These are phyloP conservation scores for Bufo gargarizans DNA, from an alignment of 2,113 vertebrate genomes.

Conservation along the genomic window DNA sequence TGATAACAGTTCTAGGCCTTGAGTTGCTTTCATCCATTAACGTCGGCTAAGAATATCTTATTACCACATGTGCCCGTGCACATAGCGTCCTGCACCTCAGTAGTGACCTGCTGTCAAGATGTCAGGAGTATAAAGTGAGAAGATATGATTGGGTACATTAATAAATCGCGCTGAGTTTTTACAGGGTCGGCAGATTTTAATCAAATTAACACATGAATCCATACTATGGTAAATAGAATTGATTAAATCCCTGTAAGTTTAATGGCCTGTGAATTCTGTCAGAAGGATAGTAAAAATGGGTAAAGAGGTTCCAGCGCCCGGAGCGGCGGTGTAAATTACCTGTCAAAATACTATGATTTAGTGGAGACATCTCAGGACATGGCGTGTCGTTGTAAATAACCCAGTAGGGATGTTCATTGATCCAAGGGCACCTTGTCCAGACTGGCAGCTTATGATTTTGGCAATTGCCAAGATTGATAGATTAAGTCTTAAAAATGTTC, in stretches of 20 bases:
- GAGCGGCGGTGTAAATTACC: constrained; percentile 21
- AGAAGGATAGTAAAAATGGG: not conserved
- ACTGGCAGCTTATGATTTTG: not conserved
- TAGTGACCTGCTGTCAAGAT: not conserved
- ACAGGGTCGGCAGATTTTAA: constrained; percentile 4
- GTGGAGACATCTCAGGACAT: constrained; percentile 5
- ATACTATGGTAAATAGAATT: constrained; percentile 37
- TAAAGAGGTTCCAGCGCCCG: not conserved
- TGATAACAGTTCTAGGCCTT: not conserved
- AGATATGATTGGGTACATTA: not conserved
- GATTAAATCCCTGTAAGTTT: constrained; percentile 9
- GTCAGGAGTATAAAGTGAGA: not conserved
- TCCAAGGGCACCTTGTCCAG: not conserved
- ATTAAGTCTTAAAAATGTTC: not conserved
- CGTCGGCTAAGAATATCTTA: not conserved
- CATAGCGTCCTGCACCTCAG: not conserved
- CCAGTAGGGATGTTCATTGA: constrained; percentile 21
- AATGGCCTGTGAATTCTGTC: constrained; percentile 32
- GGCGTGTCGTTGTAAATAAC: not conserved
- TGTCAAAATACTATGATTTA: constrained; percentile 35
- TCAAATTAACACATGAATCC: constrained; percentile 25
- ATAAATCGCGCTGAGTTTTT: constrained; percentile 4
- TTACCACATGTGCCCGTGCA: not conserved
- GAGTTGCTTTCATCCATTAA: not conserved
- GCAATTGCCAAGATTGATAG: not conserved